Conservation (phyloP, 2,113 vertebrate species). For the Halichoerus grypus region DNA sequence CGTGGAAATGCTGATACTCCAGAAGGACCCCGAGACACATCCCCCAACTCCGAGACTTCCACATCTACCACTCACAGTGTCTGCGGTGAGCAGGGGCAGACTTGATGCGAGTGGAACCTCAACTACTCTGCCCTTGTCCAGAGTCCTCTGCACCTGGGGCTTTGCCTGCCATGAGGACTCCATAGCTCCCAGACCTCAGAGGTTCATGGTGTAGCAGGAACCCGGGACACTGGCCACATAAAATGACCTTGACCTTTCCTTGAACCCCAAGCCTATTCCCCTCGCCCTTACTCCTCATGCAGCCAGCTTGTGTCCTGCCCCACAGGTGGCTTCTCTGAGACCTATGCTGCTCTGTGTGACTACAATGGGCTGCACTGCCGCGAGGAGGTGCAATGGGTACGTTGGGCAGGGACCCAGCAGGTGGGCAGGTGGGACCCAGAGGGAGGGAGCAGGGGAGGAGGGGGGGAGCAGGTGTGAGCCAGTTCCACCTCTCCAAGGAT, state of each 20-base stretch:
- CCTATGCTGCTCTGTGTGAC: constrained; percentile 93
- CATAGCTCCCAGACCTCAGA: neutral
- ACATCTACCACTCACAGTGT: constrained; percentile 91
- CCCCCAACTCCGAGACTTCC: constrained; percentile 92
- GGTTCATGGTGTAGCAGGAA: neutral
- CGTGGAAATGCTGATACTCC: constrained; percentile 90
- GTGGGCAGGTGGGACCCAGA: neutral
- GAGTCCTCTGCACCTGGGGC: neutral
- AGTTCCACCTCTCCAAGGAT: constrained; percentile 86
- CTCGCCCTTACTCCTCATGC: neutral
- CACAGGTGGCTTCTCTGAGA: constrained; percentile 89
- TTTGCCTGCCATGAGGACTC: neutral
- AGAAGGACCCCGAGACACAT: constrained; percentile 91
- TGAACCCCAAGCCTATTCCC: constrained; percentile 23
- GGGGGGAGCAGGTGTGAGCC: constrained; percentile 15
- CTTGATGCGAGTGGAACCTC: neutral
- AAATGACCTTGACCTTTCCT: constrained; percentile 64
- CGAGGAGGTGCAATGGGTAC: constrained; percentile 88
- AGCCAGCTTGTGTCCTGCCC: constrained; percentile 54
- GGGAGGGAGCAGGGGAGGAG: neutral
- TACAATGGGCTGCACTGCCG: constrained; percentile 92
- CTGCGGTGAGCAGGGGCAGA: constrained; percentile 88
- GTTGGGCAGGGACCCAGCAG: constrained; percentile 37
- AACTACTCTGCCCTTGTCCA: neutral
- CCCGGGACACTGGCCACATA: neutral